A percentile compares a stretch with the other conserved stretches of the same genome.
phyloP scores from a whole-genome alignment of 2,113 vertebrate genomes.

The Loxodonta africana region DNA sequence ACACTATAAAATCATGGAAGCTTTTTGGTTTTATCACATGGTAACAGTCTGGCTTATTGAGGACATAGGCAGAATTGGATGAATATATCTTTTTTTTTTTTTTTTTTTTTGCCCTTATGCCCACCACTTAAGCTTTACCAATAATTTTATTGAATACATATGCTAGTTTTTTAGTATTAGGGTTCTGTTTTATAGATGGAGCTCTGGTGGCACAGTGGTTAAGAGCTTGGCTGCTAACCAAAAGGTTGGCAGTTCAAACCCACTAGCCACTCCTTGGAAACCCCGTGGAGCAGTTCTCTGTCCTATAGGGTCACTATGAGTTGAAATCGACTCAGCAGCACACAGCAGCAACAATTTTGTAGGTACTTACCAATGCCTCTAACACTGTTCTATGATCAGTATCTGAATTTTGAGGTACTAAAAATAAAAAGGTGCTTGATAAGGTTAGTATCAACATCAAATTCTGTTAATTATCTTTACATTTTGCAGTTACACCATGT shows the following conservation, averaged over 20 bases:
- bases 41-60: neutral
- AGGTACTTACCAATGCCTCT: neutral
- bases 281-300: no score
- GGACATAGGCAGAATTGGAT: neutral
- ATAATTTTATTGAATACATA: neutral
- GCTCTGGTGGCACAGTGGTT: no score
- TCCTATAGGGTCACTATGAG: no score
- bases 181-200: neutral
- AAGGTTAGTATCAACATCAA: neutral
- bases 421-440: conserved; percentile 16
- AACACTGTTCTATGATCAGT: neutral
- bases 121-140: neutral
- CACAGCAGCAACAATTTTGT: no score
- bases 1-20: neutral
- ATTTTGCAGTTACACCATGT: neutral
- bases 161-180: neutral
- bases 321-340: no score
- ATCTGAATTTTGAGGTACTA: conserved; percentile 35
- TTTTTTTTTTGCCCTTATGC: neutral
- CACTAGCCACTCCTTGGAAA: no score
- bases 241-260: no score
- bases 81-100: neutral
- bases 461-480: conserved; percentile 14
- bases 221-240: no score
- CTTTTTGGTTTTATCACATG: neutral